A percentile compares a stretch with the other conserved stretches of the same genome.
phyloP scores from a whole-genome alignment of 2,113 vertebrate genomes.

The Hippocampus abdominalis region DNA sequence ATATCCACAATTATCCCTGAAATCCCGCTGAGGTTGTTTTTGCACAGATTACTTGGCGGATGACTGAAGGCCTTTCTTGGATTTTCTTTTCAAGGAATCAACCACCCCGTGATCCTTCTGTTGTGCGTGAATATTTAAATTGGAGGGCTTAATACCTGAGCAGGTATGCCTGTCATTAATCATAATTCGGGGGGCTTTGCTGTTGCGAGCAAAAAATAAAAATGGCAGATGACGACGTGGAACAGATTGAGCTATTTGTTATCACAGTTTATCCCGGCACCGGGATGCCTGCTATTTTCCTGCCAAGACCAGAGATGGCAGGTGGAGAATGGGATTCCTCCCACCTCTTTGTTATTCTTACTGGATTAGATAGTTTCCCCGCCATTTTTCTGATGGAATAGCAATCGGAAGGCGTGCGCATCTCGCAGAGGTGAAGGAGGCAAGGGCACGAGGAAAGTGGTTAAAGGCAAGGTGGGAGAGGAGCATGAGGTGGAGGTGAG shows the following conservation, averaged over 20 bases:
- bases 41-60: not conserved
- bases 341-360: conserved; percentile 29
- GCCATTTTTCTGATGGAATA: conserved; percentile 10
- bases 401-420: conserved; percentile 16
- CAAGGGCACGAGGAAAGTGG: conserved; percentile 20
- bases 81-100: conserved; percentile 11
- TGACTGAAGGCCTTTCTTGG: not conserved
- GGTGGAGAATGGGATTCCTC: conserved; percentile 64
- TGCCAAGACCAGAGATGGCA: conserved; percentile 51
- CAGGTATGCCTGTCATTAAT: conserved; percentile 42
- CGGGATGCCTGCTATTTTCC: conserved; percentile 54
- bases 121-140: conserved; percentile 5
- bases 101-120: conserved; percentile 5
- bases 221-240: conserved; percentile 50
- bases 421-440: conserved; percentile 37
- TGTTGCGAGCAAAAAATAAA: conserved; percentile 35
- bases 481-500: conserved; percentile 22
- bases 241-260: conserved; percentile 69
- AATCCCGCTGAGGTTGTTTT: not conserved
- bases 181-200: conserved; percentile 35
- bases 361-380: conserved; percentile 34
- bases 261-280: conserved; percentile 60
- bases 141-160: conserved; percentile 17
- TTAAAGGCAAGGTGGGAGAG: conserved; percentile 30
- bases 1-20: not conserved